These are phyloP conservation scores for Eilema griseolum DNA, from an alignment of 2,888 invertebrate genomes.

Conservation along the genomic window DNA sequence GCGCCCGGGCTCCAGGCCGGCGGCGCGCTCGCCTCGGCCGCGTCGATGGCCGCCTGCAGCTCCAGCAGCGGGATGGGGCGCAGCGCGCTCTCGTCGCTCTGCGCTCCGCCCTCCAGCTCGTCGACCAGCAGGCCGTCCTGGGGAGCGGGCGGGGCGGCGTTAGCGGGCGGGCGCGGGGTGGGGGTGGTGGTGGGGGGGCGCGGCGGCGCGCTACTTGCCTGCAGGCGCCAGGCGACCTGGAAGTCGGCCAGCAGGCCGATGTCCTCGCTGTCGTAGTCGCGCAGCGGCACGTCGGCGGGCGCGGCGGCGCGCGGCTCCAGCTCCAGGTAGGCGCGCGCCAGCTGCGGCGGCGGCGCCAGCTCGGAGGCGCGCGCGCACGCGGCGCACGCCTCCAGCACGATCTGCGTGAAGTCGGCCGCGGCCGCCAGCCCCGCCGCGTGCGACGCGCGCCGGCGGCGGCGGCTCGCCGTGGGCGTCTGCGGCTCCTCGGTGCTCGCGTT, in stretches of 20 bases:
- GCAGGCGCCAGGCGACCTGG: slow-evolving; percentile 70
- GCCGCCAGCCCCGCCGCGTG: slow-evolving; percentile 11
- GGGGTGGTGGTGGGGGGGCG: no score
- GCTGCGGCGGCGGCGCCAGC: slow-evolving; percentile 73
- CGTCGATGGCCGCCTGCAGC: slow-evolving; percentile 73
- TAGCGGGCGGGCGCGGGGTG: no score
- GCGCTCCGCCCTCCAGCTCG: slow-evolving; percentile 58
- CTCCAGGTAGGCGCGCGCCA: slow-evolving; percentile 76
- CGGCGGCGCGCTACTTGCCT: slow-evolving; percentile 50
- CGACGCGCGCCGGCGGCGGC: slow-evolving; percentile 5
- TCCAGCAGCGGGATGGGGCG: slow-evolving; percentile 67
- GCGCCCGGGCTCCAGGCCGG: slow-evolving; percentile 32
- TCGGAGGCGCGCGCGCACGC: slow-evolving; percentile 47
- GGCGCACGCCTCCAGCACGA: slow-evolving; percentile 52
- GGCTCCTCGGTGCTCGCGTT: slow-evolving; percentile 14
- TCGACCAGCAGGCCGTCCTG: slow-evolving; percentile 72
- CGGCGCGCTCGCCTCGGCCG: slow-evolving; percentile 51
- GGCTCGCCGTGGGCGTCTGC: slow-evolving; percentile 21
- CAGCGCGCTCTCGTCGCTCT: slow-evolving; percentile 32
- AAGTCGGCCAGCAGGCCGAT: slow-evolving; percentile 76
- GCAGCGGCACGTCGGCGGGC: slow-evolving; percentile 64
- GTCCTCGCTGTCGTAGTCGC: slow-evolving; percentile 70
- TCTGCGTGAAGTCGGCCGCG: slow-evolving; percentile 42
- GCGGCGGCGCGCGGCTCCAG: slow-evolving; percentile 74
- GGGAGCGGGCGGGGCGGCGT: neutral